Base-by-base conservation (phyloP, 2,888 invertebrate genomes). In the Pammene fasciana region DNA sequence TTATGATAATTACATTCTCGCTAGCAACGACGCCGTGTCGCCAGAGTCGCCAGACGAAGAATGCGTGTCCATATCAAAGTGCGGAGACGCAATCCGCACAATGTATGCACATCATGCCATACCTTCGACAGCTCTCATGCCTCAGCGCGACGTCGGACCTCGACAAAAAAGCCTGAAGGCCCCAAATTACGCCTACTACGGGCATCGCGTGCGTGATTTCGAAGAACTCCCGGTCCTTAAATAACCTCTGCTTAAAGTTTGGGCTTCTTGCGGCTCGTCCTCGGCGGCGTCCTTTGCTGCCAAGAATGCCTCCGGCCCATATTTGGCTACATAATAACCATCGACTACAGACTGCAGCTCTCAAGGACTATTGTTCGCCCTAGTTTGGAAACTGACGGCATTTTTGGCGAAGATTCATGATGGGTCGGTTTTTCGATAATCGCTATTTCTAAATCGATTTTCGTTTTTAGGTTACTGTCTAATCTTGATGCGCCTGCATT, bases 241-340 rank as follows among this genome's bases (percentile, higher is more conserved):
- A 89, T 88, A 89, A 85, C 84, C 81, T 72, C 77, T 77, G 80
- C 80, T 80, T 50, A 81, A 82, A 82, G 81, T 83, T 84, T 81
- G 79, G 82, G 80, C 79, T 87, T 87, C 86, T 86, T 86, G 82
- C 78, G 67, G 68, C 71, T 74, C 85, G 89, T 85, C 89, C 88
- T 89, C 86, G 81, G 88, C 92, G 92, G 90, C 83, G 90, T 89
- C 90, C 91, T 91, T 90, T 90, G 80, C 81, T 78, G 78, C 79
- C 78, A 81, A 83, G 88, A 89, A 89, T 88, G 87, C 78, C 82
- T 79, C 75, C 76, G 73, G 76, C 78, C 92, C 92, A 81, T 91
- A 90, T 90, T 88, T 78, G 91, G 92, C 81, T 80, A 84, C 85
- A 88, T 87, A 89, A 89, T 87, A 83, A 86, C 82, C 82, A 79